A percentile compares a stretch with the other conserved stretches of the same genome.
Evolutionary conservation across 2,888 invertebrate species (phyloP).

Genomic region (Stenodera caucasica): DNA sequence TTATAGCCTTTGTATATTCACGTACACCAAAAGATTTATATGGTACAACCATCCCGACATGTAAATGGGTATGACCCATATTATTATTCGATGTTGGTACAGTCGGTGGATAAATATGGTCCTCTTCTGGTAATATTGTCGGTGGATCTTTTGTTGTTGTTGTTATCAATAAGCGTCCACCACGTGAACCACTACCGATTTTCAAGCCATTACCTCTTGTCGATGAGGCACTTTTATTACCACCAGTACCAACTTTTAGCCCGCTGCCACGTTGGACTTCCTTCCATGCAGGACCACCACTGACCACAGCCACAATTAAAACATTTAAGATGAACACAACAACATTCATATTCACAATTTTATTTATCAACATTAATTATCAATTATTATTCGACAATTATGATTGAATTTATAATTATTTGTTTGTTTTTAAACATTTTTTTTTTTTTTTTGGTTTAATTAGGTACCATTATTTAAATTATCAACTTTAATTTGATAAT

Average conservation of each 20-base stretch:
- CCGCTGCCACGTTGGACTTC: slow-evolving; percentile 53
- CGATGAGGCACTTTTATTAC: slow-evolving; percentile 44
- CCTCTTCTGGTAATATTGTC: slow-evolving; percentile 45
- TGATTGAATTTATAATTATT: slow-evolving; percentile 5
- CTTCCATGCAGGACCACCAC: slow-evolving; percentile 55
- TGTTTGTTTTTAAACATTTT: slow-evolving; percentile 10
- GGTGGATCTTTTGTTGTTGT: slow-evolving; percentile 21
- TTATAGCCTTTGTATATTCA: slow-evolving; percentile 72
- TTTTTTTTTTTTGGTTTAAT: slow-evolving; percentile 8
- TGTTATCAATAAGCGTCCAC: slow-evolving; percentile 41
- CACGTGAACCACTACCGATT: slow-evolving; percentile 48
- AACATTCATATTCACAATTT: slow-evolving; percentile 43
- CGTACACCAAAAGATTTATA: slow-evolving; percentile 75
- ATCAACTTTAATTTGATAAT: not conserved
- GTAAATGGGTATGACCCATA: slow-evolving; percentile 48
- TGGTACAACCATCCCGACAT: slow-evolving; percentile 76
- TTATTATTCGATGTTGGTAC: slow-evolving; percentile 36
- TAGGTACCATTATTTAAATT: not conserved
- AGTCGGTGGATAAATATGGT: slow-evolving; percentile 46
- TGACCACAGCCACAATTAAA: slow-evolving; percentile 51
- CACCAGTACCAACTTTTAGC: slow-evolving; percentile 48
- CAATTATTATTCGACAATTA: not conserved
- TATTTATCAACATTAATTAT: slow-evolving; percentile 21
- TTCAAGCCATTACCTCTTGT: slow-evolving; percentile 51
- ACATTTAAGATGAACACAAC: slow-evolving; percentile 49